Conservation (phyloP, 1,140 invertebrate species). For the Solenopsis fugax region DNA sequence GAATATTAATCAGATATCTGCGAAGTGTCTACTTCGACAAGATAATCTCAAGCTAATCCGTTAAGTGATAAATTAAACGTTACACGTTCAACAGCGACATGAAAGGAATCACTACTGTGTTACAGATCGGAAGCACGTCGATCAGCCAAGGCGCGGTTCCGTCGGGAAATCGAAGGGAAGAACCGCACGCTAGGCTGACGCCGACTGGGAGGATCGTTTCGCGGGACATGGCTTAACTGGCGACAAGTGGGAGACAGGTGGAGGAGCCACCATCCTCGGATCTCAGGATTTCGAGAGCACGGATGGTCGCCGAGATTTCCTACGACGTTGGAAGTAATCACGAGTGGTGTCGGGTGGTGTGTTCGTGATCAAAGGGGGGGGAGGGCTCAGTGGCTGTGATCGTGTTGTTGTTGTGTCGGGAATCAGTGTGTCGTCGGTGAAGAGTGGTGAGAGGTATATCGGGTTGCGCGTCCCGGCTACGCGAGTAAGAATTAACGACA, state of each 20-base stretch:
- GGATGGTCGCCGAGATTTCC: conserved; percentile 50
- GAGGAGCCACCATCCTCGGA: conserved; percentile 41
- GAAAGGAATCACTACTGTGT: conserved; percentile 36
- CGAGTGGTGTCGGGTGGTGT: conserved; percentile 51
- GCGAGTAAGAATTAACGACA: conserved; percentile 45
- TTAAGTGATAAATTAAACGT: conserved; percentile 19
- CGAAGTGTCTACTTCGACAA: conserved; percentile 6
- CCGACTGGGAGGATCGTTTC: conserved; percentile 22
- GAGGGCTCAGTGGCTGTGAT: conserved; percentile 37
- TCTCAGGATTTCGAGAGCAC: conserved; percentile 33
- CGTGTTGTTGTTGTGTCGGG: conserved; percentile 53
- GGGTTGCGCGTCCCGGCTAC: background rate
- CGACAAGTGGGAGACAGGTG: conserved; percentile 45
- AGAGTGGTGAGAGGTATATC: conserved; percentile 37
- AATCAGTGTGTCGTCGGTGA: conserved; percentile 45
- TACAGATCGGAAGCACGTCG: conserved; percentile 69
- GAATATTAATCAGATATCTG: background rate
- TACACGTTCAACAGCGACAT: conserved; percentile 1
- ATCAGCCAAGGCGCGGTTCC: conserved; percentile 54
- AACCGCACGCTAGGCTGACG: conserved; percentile 55
- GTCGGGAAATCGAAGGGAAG: conserved; percentile 41
- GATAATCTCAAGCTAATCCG: conserved; percentile 30
- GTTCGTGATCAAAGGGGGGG: conserved; percentile 43
- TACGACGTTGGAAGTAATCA: conserved; percentile 44
- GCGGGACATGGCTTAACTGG: conserved; percentile 46